Evolutionary conservation across 2,888 invertebrate genomes (phyloP), one percentile per base, ranked within the genome.

Genomic region (Heteromurus nitidus): DNA sequence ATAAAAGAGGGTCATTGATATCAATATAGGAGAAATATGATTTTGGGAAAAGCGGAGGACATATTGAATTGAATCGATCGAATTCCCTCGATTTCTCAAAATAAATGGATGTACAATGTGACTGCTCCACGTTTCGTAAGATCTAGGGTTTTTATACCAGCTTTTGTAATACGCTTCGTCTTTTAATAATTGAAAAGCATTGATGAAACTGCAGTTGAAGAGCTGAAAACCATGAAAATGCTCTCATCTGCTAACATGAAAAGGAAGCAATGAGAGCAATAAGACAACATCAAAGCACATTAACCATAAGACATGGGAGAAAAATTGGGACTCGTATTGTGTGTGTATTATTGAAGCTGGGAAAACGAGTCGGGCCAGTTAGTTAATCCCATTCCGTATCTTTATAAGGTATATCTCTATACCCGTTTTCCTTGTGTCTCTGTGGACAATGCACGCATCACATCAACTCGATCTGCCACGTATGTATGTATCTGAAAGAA

Each of bases 131-230:
- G 3, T 11, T 16, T 11, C 16, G 47, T 13, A 47, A 47, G 7
- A 47, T 47, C 11, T 47, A 16, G 11, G n/a, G n/a, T n/a, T 0
- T 11, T 50, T 50, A 50, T 13, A 24, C 24, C 31, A 26, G 1
- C 53, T 30, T 36, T 5, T n/a, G 24, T 22, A 26, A 44, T 60
- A 44, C 62, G 13, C 60, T 73, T 73, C 47, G n/a, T 47, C 18
- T 62, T 50, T 50, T 18, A 73, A 73, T 73, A 73, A 73, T 73
- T 73, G 73, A 73, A 26, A n/a, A 73, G 50, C 62, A 73, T 55
- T 24, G 36, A 55, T 74, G 42, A 20, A 24, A 65, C 65, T 74
- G 18, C 50, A 50, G 18, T 31, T 53, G 64, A 74, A 18, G 44
- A 62, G 68, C 64, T 65, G 13, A 30, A 65, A 72, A 72, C 50